Base-by-base conservation (phyloP, 2,888 invertebrate species). In the Byasa hedistus region DNA sequence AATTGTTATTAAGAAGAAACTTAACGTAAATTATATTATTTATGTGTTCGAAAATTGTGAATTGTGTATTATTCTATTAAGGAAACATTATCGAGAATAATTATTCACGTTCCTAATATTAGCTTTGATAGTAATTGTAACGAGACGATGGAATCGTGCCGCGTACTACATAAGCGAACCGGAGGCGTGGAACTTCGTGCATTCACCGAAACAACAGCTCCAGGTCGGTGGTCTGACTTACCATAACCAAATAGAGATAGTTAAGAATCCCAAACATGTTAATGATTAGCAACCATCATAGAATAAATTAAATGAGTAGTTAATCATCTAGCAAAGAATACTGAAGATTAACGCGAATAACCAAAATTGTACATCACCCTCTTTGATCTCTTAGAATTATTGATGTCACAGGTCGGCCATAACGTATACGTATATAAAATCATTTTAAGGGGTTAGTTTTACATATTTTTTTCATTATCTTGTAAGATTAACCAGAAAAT, bases 131-230 rank as follows among this genome's bases (percentile, higher is more conserved):
- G 32, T 64, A 68, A 56, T 48, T 58, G 51, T 55, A 66, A 63
- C 66, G 57, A 66, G 66, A 52, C 39, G 57, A 17, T 27, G 22
- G 21, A 61, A 15, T 66, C 61, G 61, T 66, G 66, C 61, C 32
- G 39, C 32, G 55, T 21, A 2, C 27, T 32, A 21, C 36, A 48
- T 24, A 51, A 59, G 58, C 62, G 57, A 39, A 23, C 24, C 27
- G 59, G 39, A 68, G 69, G 70, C 67, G 64, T 68, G 69, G 70
- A 69, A 57, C 54, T 68, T 70, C 69, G 70, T 70, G 70, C 70
- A 27, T 44, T 57, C 44, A 27, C 57, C 24, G 66, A 32, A 65
- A n/a, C 68, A 69, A 66, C 61, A 65, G 23, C 55, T 52, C 67
- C 58, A 62, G 54, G 66, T 66, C 69, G 70, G 70, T 70, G 70